Evolutionary conservation across 2,888 invertebrate species (phyloP).

Genomic region (Sturmia bella): DNA sequence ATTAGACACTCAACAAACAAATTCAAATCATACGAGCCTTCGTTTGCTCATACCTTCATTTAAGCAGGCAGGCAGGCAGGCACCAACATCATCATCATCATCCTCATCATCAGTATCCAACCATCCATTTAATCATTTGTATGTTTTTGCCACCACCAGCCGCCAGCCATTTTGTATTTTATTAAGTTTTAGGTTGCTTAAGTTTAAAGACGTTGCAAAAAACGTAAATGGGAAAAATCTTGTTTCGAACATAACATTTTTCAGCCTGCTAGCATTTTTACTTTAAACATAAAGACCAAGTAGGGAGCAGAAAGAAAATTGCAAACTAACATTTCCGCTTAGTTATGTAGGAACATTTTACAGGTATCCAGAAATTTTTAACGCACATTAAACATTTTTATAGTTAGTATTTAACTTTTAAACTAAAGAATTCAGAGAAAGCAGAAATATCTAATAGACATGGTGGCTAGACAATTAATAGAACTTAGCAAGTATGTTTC

Average conservation of each 20-base stretch:
- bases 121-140: constrained; percentile 32
- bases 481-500: too few relatives aligned
- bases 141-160: constrained; percentile 31
- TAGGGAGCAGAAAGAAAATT: too few relatives aligned
- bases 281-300: too few relatives aligned
- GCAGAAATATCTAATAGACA: too few relatives aligned
- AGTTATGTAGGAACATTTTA: too few relatives aligned
- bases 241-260: constrained; percentile 35
- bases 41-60: constrained; percentile 1
- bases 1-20: constrained; percentile 57
- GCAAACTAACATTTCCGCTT: too few relatives aligned
- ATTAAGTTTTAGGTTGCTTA: constrained; percentile 50
- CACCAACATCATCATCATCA: constrained; percentile 2
- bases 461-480: too few relatives aligned
- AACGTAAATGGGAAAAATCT: constrained; percentile 18
- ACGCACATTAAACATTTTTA: too few relatives aligned
- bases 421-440: too few relatives aligned
- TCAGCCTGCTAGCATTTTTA: too few relatives aligned
- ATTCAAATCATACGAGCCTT: constrained; percentile 8
- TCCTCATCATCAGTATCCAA: background rate
- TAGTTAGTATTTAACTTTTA: too few relatives aligned
- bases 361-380: too few relatives aligned
- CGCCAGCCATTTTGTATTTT: constrained; percentile 44
- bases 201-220: background rate
- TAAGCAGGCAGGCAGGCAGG: background rate